Conservation (phyloP, 2,797 vertebrate genomes). For the Cryptoprocta ferox region DNA sequence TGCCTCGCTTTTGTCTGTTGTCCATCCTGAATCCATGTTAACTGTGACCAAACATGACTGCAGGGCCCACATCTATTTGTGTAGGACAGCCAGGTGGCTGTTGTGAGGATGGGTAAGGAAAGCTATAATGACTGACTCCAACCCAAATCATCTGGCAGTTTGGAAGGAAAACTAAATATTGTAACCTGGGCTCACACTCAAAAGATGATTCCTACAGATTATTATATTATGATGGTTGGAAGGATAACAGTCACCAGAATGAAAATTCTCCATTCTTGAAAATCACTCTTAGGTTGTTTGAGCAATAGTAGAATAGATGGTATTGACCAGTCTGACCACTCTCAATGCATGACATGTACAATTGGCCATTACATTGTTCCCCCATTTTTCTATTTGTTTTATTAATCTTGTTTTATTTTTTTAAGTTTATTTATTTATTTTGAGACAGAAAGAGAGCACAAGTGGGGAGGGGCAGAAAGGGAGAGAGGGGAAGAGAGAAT, state of each 20-base stretch:
- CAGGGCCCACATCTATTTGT: background rate
- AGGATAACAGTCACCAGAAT: background rate
- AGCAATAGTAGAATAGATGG: background rate
- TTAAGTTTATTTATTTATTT: no score
- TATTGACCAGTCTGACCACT: background rate
- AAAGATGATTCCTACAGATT: background rate
- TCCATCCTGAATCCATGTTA: background rate
- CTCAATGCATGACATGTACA: no score
- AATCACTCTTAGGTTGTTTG: background rate
- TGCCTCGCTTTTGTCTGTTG: background rate
- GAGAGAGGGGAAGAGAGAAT: no score
- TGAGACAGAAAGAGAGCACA: no score
- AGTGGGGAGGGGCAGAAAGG: no score
- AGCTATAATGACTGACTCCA: background rate
- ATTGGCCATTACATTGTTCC: background rate
- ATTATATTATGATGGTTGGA: background rate
- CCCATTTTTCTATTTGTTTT: background rate
- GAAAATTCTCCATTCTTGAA: background rate
- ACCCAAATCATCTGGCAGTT: background rate
- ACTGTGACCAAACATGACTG: background rate
- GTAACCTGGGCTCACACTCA: background rate
- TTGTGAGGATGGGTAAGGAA: fast-evolving
- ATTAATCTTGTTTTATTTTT: background rate
- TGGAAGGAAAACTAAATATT: background rate
- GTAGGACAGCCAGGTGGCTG: background rate